A percentile compares a stretch with the other conserved stretches of the same genome.
Conservation (phyloP, 2,113 vertebrate species). For the Phalacrocorax aristotelis region DNA sequence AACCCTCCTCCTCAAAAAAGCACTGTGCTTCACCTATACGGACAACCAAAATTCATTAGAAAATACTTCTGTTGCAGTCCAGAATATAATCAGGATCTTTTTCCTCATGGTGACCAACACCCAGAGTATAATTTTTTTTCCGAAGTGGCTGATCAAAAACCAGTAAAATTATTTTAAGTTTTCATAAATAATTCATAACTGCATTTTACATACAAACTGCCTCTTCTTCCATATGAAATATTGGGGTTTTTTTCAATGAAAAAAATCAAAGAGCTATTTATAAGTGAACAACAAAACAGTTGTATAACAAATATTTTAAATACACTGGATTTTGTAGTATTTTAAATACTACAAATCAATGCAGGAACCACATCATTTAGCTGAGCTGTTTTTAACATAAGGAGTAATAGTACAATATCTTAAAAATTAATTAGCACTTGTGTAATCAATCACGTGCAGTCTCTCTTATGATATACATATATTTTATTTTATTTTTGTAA, state of each 20-base stretch:
- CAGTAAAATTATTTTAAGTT: background rate
- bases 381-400: background rate
- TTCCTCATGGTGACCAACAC: background rate
- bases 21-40: background rate
- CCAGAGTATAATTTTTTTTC: background rate
- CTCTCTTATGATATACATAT: background rate
- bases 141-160: background rate
- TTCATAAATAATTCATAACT: slow-evolving; percentile 36
- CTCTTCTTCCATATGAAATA: background rate
- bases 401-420: background rate
- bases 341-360: background rate
- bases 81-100: background rate
- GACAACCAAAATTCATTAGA: background rate
- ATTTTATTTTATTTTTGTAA: slow-evolving; percentile 3
- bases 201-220: slow-evolving; percentile 19
- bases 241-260: background rate
- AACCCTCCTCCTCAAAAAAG: background rate
- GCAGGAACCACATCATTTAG: background rate
- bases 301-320: background rate
- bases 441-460: background rate
- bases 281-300: background rate
- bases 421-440: background rate
- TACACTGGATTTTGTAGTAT: background rate
- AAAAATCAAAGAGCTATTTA: background rate
- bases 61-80: background rate